Base-by-base conservation (phyloP, 2,888 invertebrate species). In the Agrilus mali region DNA sequence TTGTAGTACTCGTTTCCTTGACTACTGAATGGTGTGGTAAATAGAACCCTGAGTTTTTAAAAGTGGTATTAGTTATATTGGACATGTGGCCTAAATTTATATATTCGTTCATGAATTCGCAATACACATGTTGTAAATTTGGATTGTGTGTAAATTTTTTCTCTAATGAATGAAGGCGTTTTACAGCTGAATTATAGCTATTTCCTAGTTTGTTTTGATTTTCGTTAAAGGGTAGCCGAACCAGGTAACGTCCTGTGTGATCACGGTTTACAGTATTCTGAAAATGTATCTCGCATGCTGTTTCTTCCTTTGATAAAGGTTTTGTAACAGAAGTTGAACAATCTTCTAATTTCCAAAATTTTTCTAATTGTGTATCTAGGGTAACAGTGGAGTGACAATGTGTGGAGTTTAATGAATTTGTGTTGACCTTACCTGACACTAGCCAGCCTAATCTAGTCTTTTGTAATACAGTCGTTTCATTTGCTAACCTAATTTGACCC, bases 41-140 rank as follows among this genome's bases (percentile, higher is more conserved):
- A 27, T 20, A 45, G 6, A 20, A 20, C 3, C 20, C 20, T 20
- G 20, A 20, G 6, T 20, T 4, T 20, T 3, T 20, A 47, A 42
- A 53, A 54, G 8, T 2, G 27, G 4, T 20, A n/a, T n/a, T n/a
- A 4, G 20, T 20, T 20, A 20, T 20, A 6, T 37, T 16, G 7
- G 33, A 17, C 37, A 37, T 17, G 22, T 44, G 37, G 2, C 37
- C 37, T 16, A 40, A 16, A 2, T 13, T 1, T 3, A 41, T 15
- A 15, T 44, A 44, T 14, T 44, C 40, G 7, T 17, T 8, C 7
- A 44, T 40, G 16, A 44, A 44, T 10, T 22, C 27, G 3, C 12
- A n/a, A 31, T 40, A 43, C 15, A 20, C 39, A 3, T 13, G 5
- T 4, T 20, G 20, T 20, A 43, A 22, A 13, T 39, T 22, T 8